Base-by-base conservation (phyloP, 2,797 vertebrate genomes). In the Chaetodon trifasciatus region DNA sequence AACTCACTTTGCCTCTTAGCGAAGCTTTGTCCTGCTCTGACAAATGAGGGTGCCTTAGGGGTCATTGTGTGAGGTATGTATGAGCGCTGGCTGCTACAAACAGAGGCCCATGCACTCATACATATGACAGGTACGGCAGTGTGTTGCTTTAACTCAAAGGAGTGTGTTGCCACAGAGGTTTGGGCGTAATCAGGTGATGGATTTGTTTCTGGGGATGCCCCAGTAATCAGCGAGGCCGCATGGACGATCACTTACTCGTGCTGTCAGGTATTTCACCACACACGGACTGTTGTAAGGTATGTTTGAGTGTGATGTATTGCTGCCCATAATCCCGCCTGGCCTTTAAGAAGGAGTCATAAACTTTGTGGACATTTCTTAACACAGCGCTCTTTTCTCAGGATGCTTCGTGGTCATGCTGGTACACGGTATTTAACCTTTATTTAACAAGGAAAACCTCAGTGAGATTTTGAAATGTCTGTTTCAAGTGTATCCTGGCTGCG, bases 11-110 rank as follows among this genome's bases (percentile, higher is more conserved):
- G 76, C 70, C 67, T 62, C 74, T 87, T 57, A 85, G 78, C 86
- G 63, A 67, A 86, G 71, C 83, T 90, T 88, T 80, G 83, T 82
- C 71, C 68, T 37, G n/a, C 81, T 49, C 70, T 94, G 92, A 94
- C 79, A 86, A 92, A 94, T 93, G 90, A 82, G 46, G 10, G 40
- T 56, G 74, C 74, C 81, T 17, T 3, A 16, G 81, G 73, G 83
- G 83, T 88, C 88, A 61, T 8, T 64, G 85, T 82, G 78, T 71
- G 78, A 79, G 75, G 79, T 69, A 49, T 63, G 65, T 63, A 64
- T 16, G 42, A 65, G 68, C 76, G 64, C 68, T 17, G 39, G 53
- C 79, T 64, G 63, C 73, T 83, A 15, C 74, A 81, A 87, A 85
- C 73, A 75, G 64, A 71, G 78, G 79, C 76, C 78, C 74, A 53